phyloP scores from a whole-genome alignment of 2,888 invertebrate genomes.

The Hofmannophila pseudospretella region DNA sequence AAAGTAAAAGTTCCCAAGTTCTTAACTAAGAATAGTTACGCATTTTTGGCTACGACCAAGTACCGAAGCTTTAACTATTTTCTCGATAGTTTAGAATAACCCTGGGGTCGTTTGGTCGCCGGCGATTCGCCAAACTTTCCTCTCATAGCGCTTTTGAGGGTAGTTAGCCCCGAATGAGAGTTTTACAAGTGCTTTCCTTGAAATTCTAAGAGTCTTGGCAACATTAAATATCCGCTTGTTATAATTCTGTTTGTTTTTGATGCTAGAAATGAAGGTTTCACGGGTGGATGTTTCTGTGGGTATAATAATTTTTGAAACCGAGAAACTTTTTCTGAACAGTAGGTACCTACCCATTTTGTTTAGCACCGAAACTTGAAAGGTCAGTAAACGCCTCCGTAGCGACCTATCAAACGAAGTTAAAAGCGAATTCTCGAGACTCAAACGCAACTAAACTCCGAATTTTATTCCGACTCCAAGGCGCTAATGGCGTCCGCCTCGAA shows the following conservation, averaged over 20 bases:
- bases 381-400: conserved; percentile 32
- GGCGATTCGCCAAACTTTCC: conserved; percentile 45
- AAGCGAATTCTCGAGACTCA: conserved; percentile 63
- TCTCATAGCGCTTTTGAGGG: conserved; percentile 43
- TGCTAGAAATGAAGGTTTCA: conserved; percentile 5
- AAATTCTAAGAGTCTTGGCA: conserved; percentile 22
- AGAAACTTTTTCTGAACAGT: too few species aligned
- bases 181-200: conserved; percentile 50
- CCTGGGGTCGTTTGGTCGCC: conserved; percentile 12
- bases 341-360: too few species aligned
- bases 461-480: conserved; percentile 62
- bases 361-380: conserved; percentile 31
- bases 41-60: conserved; percentile 8
- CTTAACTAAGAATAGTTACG: conserved; percentile 10
- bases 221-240: conserved; percentile 14
- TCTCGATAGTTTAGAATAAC: conserved; percentile 7
- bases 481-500: conserved; percentile 65
- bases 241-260: conserved; percentile 18
- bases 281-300: too few species aligned
- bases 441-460: conserved; percentile 63
- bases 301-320: too few species aligned
- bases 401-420: conserved; percentile 64
- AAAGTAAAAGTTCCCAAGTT: too few species aligned
- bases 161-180: conserved; percentile 47
- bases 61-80: neutral